Conservation (phyloP, 2,797 vertebrate genomes). For the Rhynchonycteris naso region DNA sequence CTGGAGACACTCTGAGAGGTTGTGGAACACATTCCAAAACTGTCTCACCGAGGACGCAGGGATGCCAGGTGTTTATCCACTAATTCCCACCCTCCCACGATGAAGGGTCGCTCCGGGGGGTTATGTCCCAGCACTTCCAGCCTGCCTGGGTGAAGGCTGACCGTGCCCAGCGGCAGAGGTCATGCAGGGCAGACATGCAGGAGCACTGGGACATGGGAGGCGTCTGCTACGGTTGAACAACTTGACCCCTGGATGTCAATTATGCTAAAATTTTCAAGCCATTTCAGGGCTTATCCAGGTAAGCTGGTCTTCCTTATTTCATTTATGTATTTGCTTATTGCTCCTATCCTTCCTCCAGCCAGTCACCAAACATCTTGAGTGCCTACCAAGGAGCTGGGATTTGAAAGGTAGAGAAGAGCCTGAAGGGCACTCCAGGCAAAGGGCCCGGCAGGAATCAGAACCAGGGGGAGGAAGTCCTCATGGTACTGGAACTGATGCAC, state of each 20-base stretch:
- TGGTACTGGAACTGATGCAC: not conserved
- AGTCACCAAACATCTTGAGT: not conserved
- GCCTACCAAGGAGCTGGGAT: not conserved
- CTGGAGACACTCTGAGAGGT: not conserved
- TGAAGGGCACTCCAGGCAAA: too few relatives aligned
- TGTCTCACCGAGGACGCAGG: not conserved
- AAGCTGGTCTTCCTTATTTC: not conserved
- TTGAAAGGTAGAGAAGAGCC: not conserved
- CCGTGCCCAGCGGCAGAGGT: not conserved
- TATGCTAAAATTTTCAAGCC: not conserved
- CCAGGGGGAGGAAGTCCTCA: not conserved
- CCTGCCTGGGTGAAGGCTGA: not conserved
- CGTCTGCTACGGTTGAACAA: accelerated
- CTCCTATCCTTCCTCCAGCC: not conserved
- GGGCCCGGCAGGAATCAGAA: not conserved
- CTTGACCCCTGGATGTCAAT: not conserved
- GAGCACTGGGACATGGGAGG: not conserved
- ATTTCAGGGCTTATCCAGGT: not conserved
- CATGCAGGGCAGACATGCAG: not conserved
- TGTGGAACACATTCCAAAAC: not conserved
- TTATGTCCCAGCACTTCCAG: not conserved
- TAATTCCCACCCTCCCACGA: not conserved
- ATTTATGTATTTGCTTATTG: not conserved
- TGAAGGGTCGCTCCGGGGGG: not conserved
- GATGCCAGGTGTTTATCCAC: not conserved